Base-by-base conservation (phyloP, 2,113 vertebrate species). In the Origma solitaria region DNA sequence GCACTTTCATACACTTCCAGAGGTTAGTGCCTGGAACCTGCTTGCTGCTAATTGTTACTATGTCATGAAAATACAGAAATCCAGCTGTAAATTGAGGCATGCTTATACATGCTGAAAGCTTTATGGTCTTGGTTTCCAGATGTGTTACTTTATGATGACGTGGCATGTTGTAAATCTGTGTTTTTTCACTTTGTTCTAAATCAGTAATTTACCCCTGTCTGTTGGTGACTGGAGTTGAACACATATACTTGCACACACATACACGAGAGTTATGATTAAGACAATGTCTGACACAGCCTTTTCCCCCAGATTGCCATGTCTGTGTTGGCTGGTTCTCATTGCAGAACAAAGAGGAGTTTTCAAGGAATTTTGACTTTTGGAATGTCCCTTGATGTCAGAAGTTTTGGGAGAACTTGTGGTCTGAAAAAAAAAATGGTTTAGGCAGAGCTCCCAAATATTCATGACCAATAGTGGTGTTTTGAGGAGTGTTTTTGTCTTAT, bases 191-290 rank as follows among this genome's bases (percentile, higher is more conserved):
- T 81, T 42, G 11, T 73, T 83, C 73, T 24, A 70, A 65, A 30
- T 57, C 60, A 75, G 33, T 82, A 35, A 45, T 40, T 77, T 31
- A 28, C 10, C 37, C 13, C 19, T 0, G 6, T 69, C 49, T 86
- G 5, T 30, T 56, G 38, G 25, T 53, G 31, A 45, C 14, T 42
- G 45, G 25, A 78, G 9, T 15, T 78, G 62, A 62, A 75, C 5
- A 2, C 38, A 0, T 13, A 45, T 62, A n/a, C n/a, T 75, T 66
- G 51, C 22, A 49, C 22, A 42, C 14, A 24, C 2, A 2, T 1
- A 4, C 11, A 10, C 2, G 27, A 37, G 18, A 81, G 19, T 82
- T 85, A 15, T 10, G 11, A 45, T 58, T 49, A 66, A 88, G 56
- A 5, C 65, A 51, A 57, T 54, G 53, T 8, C 16, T 71, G 28